phyloP scores from a whole-genome alignment of 2,797 vertebrate species.

The Triplophysa bombifrons region DNA sequence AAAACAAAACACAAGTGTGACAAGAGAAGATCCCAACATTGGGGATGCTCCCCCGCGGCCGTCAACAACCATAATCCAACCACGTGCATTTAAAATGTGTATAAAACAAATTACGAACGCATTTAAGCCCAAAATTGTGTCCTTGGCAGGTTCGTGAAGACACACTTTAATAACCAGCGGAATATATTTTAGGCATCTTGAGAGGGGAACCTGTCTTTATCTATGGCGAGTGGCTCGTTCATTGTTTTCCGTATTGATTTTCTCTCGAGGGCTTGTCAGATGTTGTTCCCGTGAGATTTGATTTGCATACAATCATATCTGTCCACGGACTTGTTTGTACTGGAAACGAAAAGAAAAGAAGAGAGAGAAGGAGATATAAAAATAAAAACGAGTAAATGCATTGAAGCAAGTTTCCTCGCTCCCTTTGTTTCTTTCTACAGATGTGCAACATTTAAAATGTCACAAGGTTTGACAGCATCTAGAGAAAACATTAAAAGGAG shows the following conservation, averaged over 20 bases:
- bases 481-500: constrained; percentile 1
- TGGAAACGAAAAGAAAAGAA: not conserved
- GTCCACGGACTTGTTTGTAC: not conserved
- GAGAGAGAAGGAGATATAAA: not conserved
- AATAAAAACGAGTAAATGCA: not conserved
- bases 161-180: constrained; percentile 20
- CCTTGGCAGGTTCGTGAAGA: constrained; percentile 49
- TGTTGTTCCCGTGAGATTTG: constrained; percentile 41
- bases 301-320: constrained; percentile 59
- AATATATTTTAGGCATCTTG: constrained; percentile 30
- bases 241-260: constrained; percentile 52
- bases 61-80: not conserved
- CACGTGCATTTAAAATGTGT: not conserved
- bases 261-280: constrained; percentile 35
- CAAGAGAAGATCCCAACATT: not conserved
- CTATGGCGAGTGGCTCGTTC: constrained; percentile 21
- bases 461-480: not conserved
- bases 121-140: constrained; percentile 53
- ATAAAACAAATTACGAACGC: not conserved
- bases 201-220: not conserved
- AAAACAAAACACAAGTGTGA: not conserved
- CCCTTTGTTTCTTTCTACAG: not conserved
- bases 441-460: not conserved
- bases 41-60: not conserved
- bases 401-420: not conserved